Percentiles rank a stretch among this genome's conserved stretches.
Conservation (phyloP, 2,888 invertebrate genomes). For the Drosophila atripex region DNA sequence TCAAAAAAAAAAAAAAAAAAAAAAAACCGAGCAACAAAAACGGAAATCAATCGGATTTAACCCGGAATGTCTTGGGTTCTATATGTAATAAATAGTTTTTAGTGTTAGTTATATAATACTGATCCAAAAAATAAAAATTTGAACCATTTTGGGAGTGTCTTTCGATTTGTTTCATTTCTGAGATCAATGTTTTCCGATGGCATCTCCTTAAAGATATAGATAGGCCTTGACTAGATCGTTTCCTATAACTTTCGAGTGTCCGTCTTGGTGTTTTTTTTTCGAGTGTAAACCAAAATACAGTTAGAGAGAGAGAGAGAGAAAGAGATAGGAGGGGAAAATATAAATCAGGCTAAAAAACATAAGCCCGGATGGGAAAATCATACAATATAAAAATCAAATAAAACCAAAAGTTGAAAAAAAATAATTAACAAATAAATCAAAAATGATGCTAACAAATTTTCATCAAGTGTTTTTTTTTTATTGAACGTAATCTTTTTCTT, state of each 20-base stretch:
- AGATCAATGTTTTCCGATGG: constrained; percentile 35
- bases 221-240: constrained; percentile 35
- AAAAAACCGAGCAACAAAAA: constrained; percentile 31
- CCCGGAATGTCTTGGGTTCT: constrained; percentile 21
- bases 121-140: constrained; percentile 3
- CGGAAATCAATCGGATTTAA: constrained; percentile 16
- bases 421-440: constrained; percentile 53
- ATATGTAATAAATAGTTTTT: not conserved
- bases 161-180: constrained; percentile 16
- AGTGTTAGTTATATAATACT: not conserved
- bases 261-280: constrained; percentile 1
- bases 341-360: not conserved
- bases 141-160: constrained; percentile 18
- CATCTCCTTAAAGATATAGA: constrained; percentile 8
- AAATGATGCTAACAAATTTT: constrained; percentile 59
- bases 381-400: constrained; percentile 33
- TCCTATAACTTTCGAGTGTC: constrained; percentile 14
- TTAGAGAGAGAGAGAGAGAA: constrained; percentile 5
- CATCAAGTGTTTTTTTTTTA: constrained; percentile 62
- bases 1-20: constrained; percentile 10
- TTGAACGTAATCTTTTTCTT: constrained; percentile 53
- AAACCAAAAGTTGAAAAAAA: constrained; percentile 35
- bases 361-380: constrained; percentile 9
- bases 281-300: not conserved
- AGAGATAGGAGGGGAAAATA: not conserved